Conservation (phyloP, 1,140 invertebrate species). For the Plutomurus gul region DNA sequence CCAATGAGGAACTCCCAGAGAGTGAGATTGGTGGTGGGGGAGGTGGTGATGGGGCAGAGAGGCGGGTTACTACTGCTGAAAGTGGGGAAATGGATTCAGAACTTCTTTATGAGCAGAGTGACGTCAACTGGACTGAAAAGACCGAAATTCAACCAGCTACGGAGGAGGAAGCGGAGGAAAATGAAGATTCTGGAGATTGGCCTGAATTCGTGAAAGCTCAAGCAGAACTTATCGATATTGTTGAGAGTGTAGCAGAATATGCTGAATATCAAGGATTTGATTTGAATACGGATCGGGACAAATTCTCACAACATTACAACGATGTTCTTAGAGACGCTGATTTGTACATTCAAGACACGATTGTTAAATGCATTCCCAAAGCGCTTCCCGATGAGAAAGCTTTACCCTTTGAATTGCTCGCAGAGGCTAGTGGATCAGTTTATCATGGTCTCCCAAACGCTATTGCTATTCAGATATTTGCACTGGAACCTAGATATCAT, state of each 20-base stretch:
- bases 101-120: too few species aligned
- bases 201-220: not conserved
- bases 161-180: not conserved
- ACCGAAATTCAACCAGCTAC: too few species aligned
- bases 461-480: constrained; percentile 67
- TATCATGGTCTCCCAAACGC: constrained; percentile 62
- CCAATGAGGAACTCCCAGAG: too few species aligned
- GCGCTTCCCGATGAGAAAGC: not conserved
- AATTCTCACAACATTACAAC: not conserved
- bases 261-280: not conserved
- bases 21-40: too few species aligned
- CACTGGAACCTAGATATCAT: constrained; percentile 66
- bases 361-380: not conserved
- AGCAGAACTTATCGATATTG: not conserved
- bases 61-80: not conserved
- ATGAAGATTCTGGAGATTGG: not conserved
- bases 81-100: too few species aligned
- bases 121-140: too few species aligned
- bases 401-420: constrained; percentile 6
- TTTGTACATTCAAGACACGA: not conserved
- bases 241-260: not conserved
- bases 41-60: not conserved
- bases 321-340: not conserved
- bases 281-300: not conserved
- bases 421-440: not conserved